Conservation (phyloP, 2,113 vertebrate genomes). For the Forbesichthys agassizii region DNA sequence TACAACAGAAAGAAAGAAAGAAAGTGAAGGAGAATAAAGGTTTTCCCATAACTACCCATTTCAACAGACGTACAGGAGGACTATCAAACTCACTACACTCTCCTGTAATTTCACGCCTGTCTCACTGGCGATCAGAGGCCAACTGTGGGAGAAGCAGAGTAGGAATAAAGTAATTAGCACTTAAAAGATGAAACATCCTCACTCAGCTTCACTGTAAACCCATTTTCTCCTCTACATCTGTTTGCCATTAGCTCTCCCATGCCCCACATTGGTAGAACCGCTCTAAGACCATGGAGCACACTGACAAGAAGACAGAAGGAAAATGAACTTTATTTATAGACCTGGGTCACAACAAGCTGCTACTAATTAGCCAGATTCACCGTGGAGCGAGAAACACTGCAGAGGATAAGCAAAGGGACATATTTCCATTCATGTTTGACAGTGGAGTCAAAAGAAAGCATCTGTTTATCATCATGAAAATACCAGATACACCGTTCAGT, state of each 20-base stretch:
- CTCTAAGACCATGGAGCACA: slow-evolving; percentile 43
- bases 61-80: slow-evolving; percentile 25
- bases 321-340: slow-evolving; percentile 65
- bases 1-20: slow-evolving; percentile 4
- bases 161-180: slow-evolving; percentile 62
- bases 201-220: slow-evolving; percentile 41
- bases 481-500: background rate
- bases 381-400: slow-evolving; percentile 15
- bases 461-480: background rate
- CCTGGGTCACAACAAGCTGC: slow-evolving; percentile 44
- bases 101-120: slow-evolving; percentile 54
- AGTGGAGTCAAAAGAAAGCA: background rate
- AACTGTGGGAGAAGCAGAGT: slow-evolving; percentile 36
- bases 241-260: slow-evolving; percentile 64
- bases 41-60: slow-evolving; percentile 28
- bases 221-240: slow-evolving; percentile 60
- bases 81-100: slow-evolving; percentile 45
- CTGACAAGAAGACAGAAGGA: slow-evolving; percentile 38
- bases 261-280: slow-evolving; percentile 57
- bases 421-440: background rate
- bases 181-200: slow-evolving; percentile 55
- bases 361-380: slow-evolving; percentile 56
- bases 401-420: slow-evolving; percentile 8
- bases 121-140: slow-evolving; percentile 48
- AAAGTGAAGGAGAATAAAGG: slow-evolving; percentile 1